A percentile compares a stretch with the other conserved stretches of the same genome.
Evolutionary conservation across 2,888 invertebrate genomes (phyloP).

Genomic region (Hymenopus coronatus): DNA sequence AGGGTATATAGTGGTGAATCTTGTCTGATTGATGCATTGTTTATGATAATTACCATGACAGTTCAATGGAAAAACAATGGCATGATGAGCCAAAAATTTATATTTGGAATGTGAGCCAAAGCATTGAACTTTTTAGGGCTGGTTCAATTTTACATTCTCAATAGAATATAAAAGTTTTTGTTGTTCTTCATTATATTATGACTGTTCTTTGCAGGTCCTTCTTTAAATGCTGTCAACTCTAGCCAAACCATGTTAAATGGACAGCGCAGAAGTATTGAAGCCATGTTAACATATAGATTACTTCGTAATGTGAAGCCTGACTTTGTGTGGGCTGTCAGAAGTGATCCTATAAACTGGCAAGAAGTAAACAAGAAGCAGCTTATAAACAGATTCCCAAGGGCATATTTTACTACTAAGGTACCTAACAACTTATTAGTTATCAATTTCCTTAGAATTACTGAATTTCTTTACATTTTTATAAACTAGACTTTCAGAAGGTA

Average conservation of each 20-base stretch:
- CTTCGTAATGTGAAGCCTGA: slow-evolving; percentile 77
- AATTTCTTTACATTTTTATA: not conserved
- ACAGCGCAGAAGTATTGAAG: not conserved
- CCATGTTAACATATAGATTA: slow-evolving; percentile 70
- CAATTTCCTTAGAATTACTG: not conserved
- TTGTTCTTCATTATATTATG: not conserved
- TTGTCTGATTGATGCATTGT: too few relatives aligned
- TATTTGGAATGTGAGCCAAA: too few relatives aligned
- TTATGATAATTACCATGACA: too few relatives aligned
- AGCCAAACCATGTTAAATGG: not conserved
- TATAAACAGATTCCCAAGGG: slow-evolving; percentile 78
- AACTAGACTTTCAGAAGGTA: too few relatives aligned
- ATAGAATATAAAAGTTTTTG: too few relatives aligned
- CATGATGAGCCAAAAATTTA: too few relatives aligned
- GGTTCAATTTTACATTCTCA: too few relatives aligned
- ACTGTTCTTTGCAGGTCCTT: not conserved
- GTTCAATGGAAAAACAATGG: too few relatives aligned
- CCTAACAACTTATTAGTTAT: not conserved
- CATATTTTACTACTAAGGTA: slow-evolving; percentile 90
- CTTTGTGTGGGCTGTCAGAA: slow-evolving; percentile 86
- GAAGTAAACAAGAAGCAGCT: slow-evolving; percentile 63
- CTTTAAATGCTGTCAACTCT: not conserved
- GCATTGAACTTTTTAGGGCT: too few relatives aligned
- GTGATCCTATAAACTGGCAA: slow-evolving; percentile 76
- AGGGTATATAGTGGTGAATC: too few relatives aligned